These are phyloP conservation scores for Drosophila micromelanica DNA, from an alignment of 1,140 invertebrate genomes.

Conservation along the genomic window DNA sequence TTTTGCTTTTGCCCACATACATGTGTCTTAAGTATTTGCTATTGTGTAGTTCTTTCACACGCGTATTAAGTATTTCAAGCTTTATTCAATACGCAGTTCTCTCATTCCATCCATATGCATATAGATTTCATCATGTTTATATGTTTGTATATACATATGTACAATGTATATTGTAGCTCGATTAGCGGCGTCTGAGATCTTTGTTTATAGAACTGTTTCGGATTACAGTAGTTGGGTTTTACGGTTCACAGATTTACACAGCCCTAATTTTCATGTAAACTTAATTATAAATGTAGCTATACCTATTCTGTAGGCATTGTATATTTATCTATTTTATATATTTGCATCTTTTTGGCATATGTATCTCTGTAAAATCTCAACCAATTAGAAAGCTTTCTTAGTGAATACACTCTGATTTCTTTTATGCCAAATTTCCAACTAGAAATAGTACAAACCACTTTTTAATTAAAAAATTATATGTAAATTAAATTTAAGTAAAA, in stretches of 20 bases:
- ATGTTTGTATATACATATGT: neutral
- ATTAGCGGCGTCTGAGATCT: constrained; percentile 23
- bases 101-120: constrained; percentile 9
- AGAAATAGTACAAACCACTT: too few species aligned
- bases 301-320: neutral
- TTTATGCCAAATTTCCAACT: too few species aligned
- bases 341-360: neutral
- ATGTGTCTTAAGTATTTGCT: constrained; percentile 17
- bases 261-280: constrained; percentile 3
- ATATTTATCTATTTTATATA: constrained; percentile 11
- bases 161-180: neutral
- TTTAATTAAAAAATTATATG: too few species aligned
- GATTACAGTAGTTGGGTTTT: constrained; percentile 4
- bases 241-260: constrained; percentile 7
- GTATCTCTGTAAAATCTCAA: neutral
- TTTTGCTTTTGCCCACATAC: neutral
- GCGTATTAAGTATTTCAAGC: constrained; percentile 14
- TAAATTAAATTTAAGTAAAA: too few species aligned
- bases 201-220: constrained; percentile 30
- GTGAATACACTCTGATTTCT: too few species aligned
- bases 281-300: neutral
- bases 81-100: constrained; percentile 2
- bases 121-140: neutral
- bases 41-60: constrained; percentile 9
- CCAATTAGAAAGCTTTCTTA: too few species aligned